Base-by-base conservation (phyloP, 2,113 vertebrate species). In the Scytalopus superciliaris region DNA sequence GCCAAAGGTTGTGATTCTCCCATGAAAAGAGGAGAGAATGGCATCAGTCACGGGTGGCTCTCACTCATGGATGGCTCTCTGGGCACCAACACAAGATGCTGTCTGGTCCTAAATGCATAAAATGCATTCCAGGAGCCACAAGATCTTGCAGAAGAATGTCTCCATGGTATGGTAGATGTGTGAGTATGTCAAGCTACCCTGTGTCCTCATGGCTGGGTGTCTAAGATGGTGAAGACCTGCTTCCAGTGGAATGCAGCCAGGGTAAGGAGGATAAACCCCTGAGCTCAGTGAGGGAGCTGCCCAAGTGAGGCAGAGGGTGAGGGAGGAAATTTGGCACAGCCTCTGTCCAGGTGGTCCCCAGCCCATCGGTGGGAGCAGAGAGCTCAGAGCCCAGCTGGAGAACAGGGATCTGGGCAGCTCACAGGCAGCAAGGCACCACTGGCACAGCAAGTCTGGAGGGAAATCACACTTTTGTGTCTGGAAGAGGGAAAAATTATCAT, bases 201-300 rank as follows among this genome's bases (percentile, higher is more conserved):
- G 0, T 24, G 31, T 53, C 30, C 35, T 50, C 31, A 2, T 45
- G 59, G 12, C 35, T 50, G 57, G 14, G 22, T n/a, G 53, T 53
- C 40, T 35, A 8, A 45, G 45, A 10, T 1, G 19, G 47, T 0
- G 2, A 60, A 7, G 13, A 83, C 9, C 2, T 1, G 1, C 4
- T 81, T 47, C 18, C 19, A 42, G 44, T 44, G 31, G 33, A 9
- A 19, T 10, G 5, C 10, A 37, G 37, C 40, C 82, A 33, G 23
- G 39, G 17, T 57, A 21, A 23, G 31, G 47, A 53, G 27, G 13
- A 39, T 8, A 56, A 35, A 1, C 3, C 30, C 5, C 31, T 22
- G 49, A 28, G 49, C 37, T 76, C 25, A 9, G 28, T 19, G 22
- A 30, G 37, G 37, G 67, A 35, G 16, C 4, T 82, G 62, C 14